Percentiles rank a stretch among this genome's conserved stretches.
phyloP scores from a whole-genome alignment of 2,113 vertebrate genomes.

The Sigmodon hispidus region DNA sequence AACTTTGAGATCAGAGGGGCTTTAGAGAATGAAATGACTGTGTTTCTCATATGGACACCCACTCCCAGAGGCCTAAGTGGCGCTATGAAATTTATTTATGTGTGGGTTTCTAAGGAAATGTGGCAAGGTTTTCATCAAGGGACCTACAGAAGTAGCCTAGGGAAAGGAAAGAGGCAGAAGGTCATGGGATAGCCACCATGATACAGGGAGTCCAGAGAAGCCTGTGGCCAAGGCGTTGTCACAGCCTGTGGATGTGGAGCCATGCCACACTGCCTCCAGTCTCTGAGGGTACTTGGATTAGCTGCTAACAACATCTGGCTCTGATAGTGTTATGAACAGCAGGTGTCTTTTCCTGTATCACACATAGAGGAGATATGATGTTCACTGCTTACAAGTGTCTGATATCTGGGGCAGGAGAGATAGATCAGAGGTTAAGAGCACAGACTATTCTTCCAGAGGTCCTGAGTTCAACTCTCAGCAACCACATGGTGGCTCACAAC shows the following conservation, averaged over 20 bases:
- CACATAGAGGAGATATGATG: neutral
- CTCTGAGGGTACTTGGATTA: neutral
- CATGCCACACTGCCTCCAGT: neutral
- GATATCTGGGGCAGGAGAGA: too few relatives aligned
- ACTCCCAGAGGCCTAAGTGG: neutral
- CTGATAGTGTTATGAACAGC: neutral
- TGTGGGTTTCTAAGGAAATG: constrained; percentile 12
- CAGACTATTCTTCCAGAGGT: too few relatives aligned
- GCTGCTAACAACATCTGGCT: neutral
- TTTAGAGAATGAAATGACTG: neutral
- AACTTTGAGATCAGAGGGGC: neutral
- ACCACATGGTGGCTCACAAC: too few relatives aligned
- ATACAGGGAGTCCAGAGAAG: neutral
- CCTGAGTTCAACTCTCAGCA: too few relatives aligned
- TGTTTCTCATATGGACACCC: neutral
- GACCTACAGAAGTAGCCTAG: neutral
- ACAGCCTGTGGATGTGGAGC: neutral
- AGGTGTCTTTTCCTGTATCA: neutral
- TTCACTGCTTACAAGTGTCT: neutral
- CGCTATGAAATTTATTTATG: constrained; percentile 4
- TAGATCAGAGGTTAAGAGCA: too few relatives aligned
- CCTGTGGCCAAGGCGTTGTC: neutral
- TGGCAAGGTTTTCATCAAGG: neutral
- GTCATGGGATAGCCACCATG: neutral
- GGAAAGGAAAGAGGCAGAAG: neutral